phyloP scores from a whole-genome alignment of 2,113 vertebrate genomes.

The Empidonax traillii region DNA sequence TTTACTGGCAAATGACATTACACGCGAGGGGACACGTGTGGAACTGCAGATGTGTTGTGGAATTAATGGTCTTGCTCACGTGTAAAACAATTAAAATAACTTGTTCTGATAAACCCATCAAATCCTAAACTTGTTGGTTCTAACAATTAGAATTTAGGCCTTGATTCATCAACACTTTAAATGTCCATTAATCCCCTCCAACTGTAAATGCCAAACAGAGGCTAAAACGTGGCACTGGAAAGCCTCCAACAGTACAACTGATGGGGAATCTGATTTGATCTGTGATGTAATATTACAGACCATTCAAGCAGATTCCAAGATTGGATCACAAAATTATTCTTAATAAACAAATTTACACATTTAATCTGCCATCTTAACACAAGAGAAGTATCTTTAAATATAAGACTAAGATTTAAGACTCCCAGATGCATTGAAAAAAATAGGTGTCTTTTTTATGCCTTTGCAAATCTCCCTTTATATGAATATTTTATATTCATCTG shows the following conservation, averaged over 20 bases:
- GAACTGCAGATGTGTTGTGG: neutral
- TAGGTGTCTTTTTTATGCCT: neutral
- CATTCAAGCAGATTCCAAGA: neutral
- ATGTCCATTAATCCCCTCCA: neutral
- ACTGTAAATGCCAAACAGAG: neutral
- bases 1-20: conserved; percentile 11
- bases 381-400: neutral
- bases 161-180: neutral
- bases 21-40: neutral
- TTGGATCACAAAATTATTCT: neutral
- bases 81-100: neutral
- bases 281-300: neutral
- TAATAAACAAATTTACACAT: neutral
- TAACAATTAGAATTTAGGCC: neutral
- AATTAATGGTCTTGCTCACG: neutral
- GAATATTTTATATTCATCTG: conserved; percentile 6
- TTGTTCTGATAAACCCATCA: neutral
- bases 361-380: neutral
- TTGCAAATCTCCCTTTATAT: neutral
- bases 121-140: neutral
- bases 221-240: neutral
- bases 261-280: neutral
- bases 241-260: neutral
- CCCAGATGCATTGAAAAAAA: neutral
- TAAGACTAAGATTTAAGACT: neutral